These are phyloP conservation scores for Lathronympha strigana DNA, from an alignment of 2,888 invertebrate species.

Conservation along the genomic window DNA sequence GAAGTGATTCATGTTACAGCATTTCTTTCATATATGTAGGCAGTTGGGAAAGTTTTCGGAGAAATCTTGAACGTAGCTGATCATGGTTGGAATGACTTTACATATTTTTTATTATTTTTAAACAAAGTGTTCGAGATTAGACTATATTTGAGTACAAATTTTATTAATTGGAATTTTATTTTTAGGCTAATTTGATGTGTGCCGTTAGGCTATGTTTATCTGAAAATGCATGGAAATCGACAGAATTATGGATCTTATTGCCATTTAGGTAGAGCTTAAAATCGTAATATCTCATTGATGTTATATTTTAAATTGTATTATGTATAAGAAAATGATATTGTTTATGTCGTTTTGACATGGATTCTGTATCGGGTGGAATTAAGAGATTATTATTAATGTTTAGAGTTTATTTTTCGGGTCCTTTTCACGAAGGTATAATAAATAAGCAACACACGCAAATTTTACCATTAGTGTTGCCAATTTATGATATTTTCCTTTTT, in stretches of 20 bases:
- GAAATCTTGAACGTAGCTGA: neutral
- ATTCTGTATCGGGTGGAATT: conserved; percentile 13
- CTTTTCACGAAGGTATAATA: conserved; percentile 14
- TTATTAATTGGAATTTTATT: conserved; percentile 49
- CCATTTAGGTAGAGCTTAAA: conserved; percentile 24
- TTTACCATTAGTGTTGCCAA: conserved; percentile 7
- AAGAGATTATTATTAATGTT: conserved; percentile 37
- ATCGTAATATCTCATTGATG: conserved; percentile 9
- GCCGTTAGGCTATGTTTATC: conserved; percentile 32
- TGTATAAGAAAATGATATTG: conserved; percentile 8
- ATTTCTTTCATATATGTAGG: neutral
- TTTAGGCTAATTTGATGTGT: conserved; percentile 44
- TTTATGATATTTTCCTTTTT: neutral
- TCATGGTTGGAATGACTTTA: conserved; percentile 6
- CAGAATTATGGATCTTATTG: conserved; percentile 13
- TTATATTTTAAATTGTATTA: conserved; percentile 23
- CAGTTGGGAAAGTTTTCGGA: neutral
- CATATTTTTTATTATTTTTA: conserved; percentile 14
- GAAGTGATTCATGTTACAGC: neutral
- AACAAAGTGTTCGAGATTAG: conserved; percentile 39
- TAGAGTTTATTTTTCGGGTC: conserved; percentile 30
- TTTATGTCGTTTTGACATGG: conserved; percentile 20
- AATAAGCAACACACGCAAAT: neutral
- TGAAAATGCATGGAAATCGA: conserved; percentile 9
- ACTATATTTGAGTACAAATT: conserved; percentile 57